phyloP scores from a whole-genome alignment of 1,140 invertebrate genomes.

The Drosophila eugracilis region DNA sequence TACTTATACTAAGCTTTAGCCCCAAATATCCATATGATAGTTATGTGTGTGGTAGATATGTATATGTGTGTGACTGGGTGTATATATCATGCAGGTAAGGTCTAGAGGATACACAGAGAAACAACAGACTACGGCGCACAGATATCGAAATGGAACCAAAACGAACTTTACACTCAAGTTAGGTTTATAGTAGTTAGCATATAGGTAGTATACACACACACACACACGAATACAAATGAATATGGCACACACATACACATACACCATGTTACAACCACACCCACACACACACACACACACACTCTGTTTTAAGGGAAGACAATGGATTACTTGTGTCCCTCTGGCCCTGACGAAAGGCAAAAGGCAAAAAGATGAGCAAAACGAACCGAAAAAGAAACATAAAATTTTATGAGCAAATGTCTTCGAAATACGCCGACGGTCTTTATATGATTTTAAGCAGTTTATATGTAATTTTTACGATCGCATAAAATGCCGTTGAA shows the following conservation, averaged over 20 bases:
- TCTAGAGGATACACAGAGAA: constrained; percentile 45
- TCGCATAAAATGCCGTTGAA: constrained; percentile 80
- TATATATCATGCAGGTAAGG: constrained; percentile 57
- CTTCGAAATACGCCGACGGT: constrained; percentile 64
- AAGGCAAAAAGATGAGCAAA: constrained; percentile 39
- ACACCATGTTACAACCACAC: constrained; percentile 24
- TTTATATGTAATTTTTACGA: constrained; percentile 82
- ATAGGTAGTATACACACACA: constrained; percentile 50
- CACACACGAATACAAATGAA: constrained; percentile 40
- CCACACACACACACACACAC: constrained; percentile 50
- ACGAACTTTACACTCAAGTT: constrained; percentile 58
- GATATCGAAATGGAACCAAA: constrained; percentile 55
- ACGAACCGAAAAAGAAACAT: constrained; percentile 59
- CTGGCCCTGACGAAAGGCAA: constrained; percentile 38
- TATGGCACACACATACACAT: constrained; percentile 38
- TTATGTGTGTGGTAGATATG: constrained; percentile 1
- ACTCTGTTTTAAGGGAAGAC: constrained; percentile 22
- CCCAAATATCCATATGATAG: constrained; percentile 11
- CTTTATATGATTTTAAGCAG: constrained; percentile 83
- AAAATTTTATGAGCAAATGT: constrained; percentile 75
- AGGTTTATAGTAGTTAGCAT: constrained; percentile 52
- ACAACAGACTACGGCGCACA: constrained; percentile 65
- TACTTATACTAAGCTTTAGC: constrained; percentile 12
- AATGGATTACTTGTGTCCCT: constrained; percentile 53
- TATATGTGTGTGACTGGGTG: constrained; percentile 25